phyloP scores from a whole-genome alignment of 92 coral and sea anemone species.

The Porites divaricata region DNA sequence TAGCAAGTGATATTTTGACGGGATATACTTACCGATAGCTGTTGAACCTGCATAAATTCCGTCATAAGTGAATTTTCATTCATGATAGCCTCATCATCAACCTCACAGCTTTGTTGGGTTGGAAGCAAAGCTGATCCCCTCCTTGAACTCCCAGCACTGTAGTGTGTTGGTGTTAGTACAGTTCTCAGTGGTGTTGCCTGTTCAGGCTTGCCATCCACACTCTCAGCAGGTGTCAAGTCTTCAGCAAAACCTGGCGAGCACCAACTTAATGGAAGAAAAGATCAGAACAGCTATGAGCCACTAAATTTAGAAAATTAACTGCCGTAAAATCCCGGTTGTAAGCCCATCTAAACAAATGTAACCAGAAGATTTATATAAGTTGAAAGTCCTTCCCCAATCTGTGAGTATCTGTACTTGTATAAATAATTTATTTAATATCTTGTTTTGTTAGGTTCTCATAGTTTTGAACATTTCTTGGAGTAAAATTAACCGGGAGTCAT shows the following conservation, averaged over 20 bases:
- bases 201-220: constrained; percentile 34
- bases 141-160: constrained; percentile 43
- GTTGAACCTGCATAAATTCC: constrained; percentile 74
- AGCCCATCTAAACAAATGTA: no score
- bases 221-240: constrained; percentile 14
- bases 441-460: no score
- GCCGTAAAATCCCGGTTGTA: no score
- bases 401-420: no score
- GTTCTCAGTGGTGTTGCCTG: constrained; percentile 21
- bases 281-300: not conserved
- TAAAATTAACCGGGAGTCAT: no score
- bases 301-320: not conserved
- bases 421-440: no score
- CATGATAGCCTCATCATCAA: constrained; percentile 60
- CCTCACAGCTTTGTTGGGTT: constrained; percentile 81
- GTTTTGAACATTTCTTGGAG: no score
- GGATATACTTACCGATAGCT: constrained; percentile 60
- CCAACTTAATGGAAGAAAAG: constrained; percentile 1
- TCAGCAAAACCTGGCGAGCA: constrained; percentile 29
- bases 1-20: not conserved
- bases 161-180: constrained; percentile 20
- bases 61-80: constrained; percentile 82
- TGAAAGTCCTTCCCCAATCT: no score
- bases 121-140: constrained; percentile 75
- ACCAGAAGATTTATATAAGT: no score